Percentiles rank a stretch among this genome's conserved stretches.
Conservation (phyloP, 1,140 invertebrate genomes). For the Micrasema minimum region DNA sequence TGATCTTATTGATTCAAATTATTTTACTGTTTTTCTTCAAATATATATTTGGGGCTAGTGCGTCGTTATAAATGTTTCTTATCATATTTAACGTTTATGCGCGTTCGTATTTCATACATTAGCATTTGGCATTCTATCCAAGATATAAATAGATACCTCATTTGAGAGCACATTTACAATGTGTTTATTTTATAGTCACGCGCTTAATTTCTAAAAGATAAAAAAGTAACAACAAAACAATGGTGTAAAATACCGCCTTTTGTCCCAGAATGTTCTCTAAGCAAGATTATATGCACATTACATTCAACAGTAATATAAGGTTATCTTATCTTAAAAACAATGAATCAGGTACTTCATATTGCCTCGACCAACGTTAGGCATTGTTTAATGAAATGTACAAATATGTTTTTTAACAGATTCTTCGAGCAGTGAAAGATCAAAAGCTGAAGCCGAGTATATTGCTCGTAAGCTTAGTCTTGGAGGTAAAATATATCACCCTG, state of each 20-base stretch:
- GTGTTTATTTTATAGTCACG: slow-evolving; percentile 33
- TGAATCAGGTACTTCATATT: not conserved
- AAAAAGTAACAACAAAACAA: no score
- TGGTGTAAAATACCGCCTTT: no score
- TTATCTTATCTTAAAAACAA: no score
- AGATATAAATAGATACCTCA: slow-evolving; percentile 44
- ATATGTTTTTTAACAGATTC: slow-evolving; percentile 38
- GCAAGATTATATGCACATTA: no score
- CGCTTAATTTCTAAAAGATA: not conserved
- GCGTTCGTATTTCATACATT: slow-evolving; percentile 11
- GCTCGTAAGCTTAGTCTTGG: slow-evolving; percentile 47
- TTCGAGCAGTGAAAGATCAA: slow-evolving; percentile 45
- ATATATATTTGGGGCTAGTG: no score
- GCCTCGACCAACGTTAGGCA: not conserved
- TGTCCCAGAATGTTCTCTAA: no score
- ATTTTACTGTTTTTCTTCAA: not conserved
- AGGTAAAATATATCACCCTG: slow-evolving; percentile 41
- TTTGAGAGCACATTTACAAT: slow-evolving; percentile 34
- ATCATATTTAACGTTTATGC: slow-evolving; percentile 20
- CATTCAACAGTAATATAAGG: no score
- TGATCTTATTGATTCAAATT: slow-evolving; percentile 15
- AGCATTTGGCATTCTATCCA: slow-evolving; percentile 42
- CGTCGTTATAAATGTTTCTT: slow-evolving; percentile 6
- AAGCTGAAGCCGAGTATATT: slow-evolving; percentile 49
- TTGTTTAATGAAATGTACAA: not conserved